These are phyloP conservation scores for Rhipidura dahli DNA, from an alignment of 2,113 vertebrate species.

Conservation along the genomic window DNA sequence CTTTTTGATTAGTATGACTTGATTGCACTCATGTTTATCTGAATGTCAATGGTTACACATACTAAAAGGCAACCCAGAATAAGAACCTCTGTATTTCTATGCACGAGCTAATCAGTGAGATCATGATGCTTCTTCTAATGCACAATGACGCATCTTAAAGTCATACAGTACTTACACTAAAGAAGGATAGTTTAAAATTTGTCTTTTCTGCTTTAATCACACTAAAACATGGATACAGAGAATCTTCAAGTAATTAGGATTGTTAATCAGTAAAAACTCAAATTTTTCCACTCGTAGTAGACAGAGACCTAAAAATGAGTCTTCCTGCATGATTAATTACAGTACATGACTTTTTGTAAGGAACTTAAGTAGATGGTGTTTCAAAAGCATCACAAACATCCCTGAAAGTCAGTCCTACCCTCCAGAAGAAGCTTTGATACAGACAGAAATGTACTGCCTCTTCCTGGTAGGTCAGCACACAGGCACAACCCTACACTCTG, in stretches of 20 bases:
- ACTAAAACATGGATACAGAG: background rate
- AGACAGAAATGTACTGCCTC: background rate
- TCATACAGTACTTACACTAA: background rate
- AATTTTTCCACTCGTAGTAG: background rate
- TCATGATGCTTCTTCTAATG: background rate
- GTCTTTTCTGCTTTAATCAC: background rate
- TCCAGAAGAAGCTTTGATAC: background rate
- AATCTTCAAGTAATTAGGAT: background rate
- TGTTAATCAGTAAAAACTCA: background rate
- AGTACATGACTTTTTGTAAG: background rate
- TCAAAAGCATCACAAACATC: background rate
- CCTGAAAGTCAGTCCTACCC: background rate
- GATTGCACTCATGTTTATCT: slow-evolving; percentile 42
- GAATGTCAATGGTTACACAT: slow-evolving; percentile 20
- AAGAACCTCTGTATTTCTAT: background rate
- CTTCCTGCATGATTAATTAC: background rate
- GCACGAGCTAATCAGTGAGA: background rate
- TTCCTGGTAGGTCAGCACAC: background rate
- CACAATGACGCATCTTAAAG: slow-evolving; percentile 17
- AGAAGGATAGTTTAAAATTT: background rate
- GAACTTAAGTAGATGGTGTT: background rate
- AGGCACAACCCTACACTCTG: background rate
- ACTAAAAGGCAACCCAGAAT: slow-evolving; percentile 6
- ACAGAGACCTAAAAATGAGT: background rate
- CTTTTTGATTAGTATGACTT: slow-evolving; percentile 41